A percentile compares a stretch with the other conserved stretches of the same genome.
These are phyloP conservation scores for Bergia puertoricense DNA, from an alignment of 92 coral and sea anemone species.

Conservation along the genomic window DNA sequence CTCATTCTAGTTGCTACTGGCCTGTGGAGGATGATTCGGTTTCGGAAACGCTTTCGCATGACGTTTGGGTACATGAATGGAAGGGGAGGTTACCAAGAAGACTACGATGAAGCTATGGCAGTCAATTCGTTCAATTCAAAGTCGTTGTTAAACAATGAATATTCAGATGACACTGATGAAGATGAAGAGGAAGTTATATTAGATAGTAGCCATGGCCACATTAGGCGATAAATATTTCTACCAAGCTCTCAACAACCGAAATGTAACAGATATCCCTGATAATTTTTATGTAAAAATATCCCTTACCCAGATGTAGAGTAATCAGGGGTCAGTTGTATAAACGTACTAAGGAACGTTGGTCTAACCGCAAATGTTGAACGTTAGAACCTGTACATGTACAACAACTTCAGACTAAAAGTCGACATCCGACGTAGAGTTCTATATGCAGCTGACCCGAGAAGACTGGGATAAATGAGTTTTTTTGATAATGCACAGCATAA, in stretches of 20 bases:
- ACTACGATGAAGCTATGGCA: slow-evolving; percentile 84
- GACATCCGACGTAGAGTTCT: too few relatives aligned
- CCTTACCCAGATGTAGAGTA: too few relatives aligned
- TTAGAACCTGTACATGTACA: too few relatives aligned
- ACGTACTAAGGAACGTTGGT: too few relatives aligned
- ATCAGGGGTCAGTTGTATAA: too few relatives aligned
- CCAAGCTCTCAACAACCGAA: background rate
- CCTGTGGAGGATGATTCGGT: slow-evolving; percentile 72
- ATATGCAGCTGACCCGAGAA: too few relatives aligned
- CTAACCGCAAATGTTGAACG: too few relatives aligned
- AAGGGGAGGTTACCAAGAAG: slow-evolving; percentile 84
- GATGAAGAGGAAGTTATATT: slow-evolving; percentile 90
- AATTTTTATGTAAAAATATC: too few relatives aligned
- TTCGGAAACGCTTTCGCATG: slow-evolving; percentile 67
- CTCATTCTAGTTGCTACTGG: slow-evolving; percentile 68
- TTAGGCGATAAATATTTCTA: slow-evolving; percentile 25
- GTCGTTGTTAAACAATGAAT: slow-evolving; percentile 88
- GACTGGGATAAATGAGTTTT: too few relatives aligned
- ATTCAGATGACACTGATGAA: slow-evolving; percentile 96
- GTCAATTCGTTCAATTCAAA: slow-evolving; percentile 92
- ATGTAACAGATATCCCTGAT: too few relatives aligned
- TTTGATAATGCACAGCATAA: background rate
- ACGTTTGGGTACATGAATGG: slow-evolving; percentile 54
- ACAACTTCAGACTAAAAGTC: too few relatives aligned
- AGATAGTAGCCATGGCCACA: slow-evolving; percentile 56